Conservation (phyloP, 2,888 invertebrate genomes). For the Andrena dorsata region DNA sequence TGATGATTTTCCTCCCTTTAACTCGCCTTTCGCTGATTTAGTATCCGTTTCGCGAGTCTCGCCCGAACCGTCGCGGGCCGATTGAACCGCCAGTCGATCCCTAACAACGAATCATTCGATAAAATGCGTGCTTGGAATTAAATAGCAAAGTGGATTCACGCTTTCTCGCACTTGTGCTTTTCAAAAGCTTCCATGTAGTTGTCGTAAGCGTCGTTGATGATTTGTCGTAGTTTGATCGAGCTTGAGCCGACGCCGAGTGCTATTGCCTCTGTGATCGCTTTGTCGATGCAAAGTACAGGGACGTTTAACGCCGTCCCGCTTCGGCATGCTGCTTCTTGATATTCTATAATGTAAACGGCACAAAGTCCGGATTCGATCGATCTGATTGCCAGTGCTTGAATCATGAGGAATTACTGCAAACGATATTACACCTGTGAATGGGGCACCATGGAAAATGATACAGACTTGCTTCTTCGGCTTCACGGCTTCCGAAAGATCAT, state of each 20-base stretch:
- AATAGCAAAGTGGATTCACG: not conserved
- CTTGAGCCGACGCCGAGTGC: slow-evolving; percentile 61
- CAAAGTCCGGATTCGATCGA: not conserved
- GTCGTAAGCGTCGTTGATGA: slow-evolving; percentile 73
- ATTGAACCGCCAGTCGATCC: not conserved
- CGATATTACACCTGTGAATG: slow-evolving; percentile 81
- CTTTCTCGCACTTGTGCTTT: slow-evolving; percentile 36
- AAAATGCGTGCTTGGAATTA: not conserved
- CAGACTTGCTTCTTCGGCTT: slow-evolving; percentile 78
- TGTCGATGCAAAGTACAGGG: slow-evolving; percentile 73
- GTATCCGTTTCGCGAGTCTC: not conserved
- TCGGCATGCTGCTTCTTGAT: slow-evolving; percentile 86
- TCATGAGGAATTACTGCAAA: not conserved
- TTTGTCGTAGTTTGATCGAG: slow-evolving; percentile 69
- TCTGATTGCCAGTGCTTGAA: not conserved
- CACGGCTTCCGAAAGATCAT: slow-evolving; percentile 43
- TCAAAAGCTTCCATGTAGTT: slow-evolving; percentile 54
- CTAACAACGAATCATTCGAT: not conserved
- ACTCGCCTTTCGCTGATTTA: not conserved
- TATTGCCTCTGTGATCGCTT: slow-evolving; percentile 72
- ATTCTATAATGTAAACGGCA: slow-evolving; percentile 73
- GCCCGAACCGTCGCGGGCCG: too few relatives aligned
- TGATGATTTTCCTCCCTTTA: not conserved
- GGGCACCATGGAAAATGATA: slow-evolving; percentile 85
- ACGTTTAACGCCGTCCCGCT: slow-evolving; percentile 76